A percentile compares a stretch with the other conserved stretches of the same genome.
Evolutionary conservation across 2,888 invertebrate species (phyloP).

Genomic region (Rhamnusium bicolor): DNA sequence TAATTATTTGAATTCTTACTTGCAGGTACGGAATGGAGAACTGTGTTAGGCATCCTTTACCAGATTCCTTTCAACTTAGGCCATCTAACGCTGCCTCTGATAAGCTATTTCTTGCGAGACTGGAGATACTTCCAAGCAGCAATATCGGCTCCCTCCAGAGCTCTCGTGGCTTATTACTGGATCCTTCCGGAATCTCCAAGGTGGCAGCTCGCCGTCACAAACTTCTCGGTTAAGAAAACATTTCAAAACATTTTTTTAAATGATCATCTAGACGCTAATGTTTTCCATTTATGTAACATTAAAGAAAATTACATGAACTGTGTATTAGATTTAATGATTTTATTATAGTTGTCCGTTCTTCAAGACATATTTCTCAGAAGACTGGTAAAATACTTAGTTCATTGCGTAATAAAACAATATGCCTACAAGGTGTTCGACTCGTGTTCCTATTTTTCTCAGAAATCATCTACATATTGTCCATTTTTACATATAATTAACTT

Average conservation of each 20-base stretch:
- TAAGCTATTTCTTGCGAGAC: constrained; percentile 74
- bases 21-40: constrained; percentile 73
- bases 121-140: constrained; percentile 75
- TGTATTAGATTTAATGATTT: not conserved
- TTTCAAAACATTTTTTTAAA: too few relatives aligned
- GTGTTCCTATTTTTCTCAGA: too few relatives aligned
- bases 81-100: constrained; percentile 73
- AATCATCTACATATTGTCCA: too few relatives aligned
- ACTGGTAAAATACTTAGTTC: too few relatives aligned
- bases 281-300: not conserved
- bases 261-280: not conserved
- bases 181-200: constrained; percentile 85
- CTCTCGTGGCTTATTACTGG: constrained; percentile 79
- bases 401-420: too few relatives aligned
- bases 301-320: not conserved
- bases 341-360: too few relatives aligned
- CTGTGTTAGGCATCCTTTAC: constrained; percentile 74
- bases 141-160: constrained; percentile 74
- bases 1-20: too few relatives aligned
- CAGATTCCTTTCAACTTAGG: constrained; percentile 76
- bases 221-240: too few relatives aligned
- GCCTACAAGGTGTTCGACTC: too few relatives aligned
- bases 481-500: too few relatives aligned
- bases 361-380: not conserved
- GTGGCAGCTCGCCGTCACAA: constrained; percentile 82